These are phyloP conservation scores for Pyrocoelia pectoralis DNA, from an alignment of 2,888 invertebrate species.

Conservation along the genomic window DNA sequence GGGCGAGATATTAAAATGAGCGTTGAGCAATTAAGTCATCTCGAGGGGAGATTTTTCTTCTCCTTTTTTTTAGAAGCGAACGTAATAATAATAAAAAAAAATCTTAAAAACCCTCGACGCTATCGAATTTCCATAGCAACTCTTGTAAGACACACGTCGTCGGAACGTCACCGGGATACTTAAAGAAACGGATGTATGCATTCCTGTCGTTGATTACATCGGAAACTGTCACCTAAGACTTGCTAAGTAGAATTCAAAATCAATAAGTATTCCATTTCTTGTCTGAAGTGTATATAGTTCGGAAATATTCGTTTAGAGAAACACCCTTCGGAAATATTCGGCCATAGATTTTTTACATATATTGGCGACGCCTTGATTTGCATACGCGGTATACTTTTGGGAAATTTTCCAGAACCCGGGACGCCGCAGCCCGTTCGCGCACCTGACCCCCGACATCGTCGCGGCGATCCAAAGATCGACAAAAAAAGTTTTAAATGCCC, in stretches of 20 bases:
- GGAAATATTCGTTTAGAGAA: conserved; percentile 49
- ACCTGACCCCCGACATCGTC: too few relatives aligned
- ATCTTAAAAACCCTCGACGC: conserved; percentile 30
- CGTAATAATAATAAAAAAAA: conserved; percentile 25
- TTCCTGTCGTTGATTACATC: conserved; percentile 42
- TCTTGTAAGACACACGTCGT: conserved; percentile 23
- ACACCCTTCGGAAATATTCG: conserved; percentile 54
- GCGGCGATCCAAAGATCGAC: too few relatives aligned
- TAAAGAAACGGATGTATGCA: conserved; percentile 27
- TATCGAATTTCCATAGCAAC: conserved; percentile 30
- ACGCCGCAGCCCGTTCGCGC: neutral
- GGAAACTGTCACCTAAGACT: conserved; percentile 58
- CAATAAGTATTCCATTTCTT: conserved; percentile 61
- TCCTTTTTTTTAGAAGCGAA: conserved; percentile 10
- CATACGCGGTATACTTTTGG: conserved; percentile 45
- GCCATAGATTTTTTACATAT: conserved; percentile 55
- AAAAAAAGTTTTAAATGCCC: neutral
- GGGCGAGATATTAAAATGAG: conserved; percentile 32
- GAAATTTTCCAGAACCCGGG: conserved; percentile 12
- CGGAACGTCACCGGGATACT: conserved; percentile 15
- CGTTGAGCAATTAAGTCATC: conserved; percentile 20
- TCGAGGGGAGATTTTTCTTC: conserved; percentile 13
- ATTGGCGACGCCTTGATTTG: conserved; percentile 57
- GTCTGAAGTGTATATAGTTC: conserved; percentile 54
- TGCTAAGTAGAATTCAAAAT: conserved; percentile 60